phyloP scores from a whole-genome alignment of 1,140 invertebrate genomes.

The Drosophila erecta region DNA sequence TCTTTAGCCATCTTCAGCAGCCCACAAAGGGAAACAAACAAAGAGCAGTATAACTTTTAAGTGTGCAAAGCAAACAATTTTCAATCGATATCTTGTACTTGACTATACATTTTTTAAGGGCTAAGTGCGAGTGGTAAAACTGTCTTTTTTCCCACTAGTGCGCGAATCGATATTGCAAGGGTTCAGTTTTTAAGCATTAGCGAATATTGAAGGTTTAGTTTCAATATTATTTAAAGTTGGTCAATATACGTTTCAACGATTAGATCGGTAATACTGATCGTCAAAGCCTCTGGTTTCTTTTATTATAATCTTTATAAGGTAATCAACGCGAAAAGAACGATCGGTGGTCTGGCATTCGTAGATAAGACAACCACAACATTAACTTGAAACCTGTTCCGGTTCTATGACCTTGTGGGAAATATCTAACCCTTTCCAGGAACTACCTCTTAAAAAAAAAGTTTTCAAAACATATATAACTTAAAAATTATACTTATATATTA shows the following conservation, averaged over 20 bases:
- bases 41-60: not conserved
- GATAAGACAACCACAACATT: conserved; percentile 31
- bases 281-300: not conserved
- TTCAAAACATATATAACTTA: no score
- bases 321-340: not conserved
- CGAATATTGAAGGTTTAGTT: no score
- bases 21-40: no score
- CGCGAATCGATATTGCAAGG: not conserved
- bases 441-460: no score
- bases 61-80: not conserved
- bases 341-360: conserved; percentile 11
- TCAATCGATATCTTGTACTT: not conserved
- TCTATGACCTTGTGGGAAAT: not conserved
- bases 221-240: no score
- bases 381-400: conserved; percentile 3
- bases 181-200: not conserved
- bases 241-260: not conserved
- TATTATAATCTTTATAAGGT: conserved; percentile 9
- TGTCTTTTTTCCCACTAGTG: not conserved
- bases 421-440: not conserved
- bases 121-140: not conserved
- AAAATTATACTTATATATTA: no score
- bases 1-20: no score
- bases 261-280: not conserved
- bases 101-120: no score